Evolutionary conservation across 2,888 invertebrate species (phyloP).

Genomic region (Acronicta leporina): DNA sequence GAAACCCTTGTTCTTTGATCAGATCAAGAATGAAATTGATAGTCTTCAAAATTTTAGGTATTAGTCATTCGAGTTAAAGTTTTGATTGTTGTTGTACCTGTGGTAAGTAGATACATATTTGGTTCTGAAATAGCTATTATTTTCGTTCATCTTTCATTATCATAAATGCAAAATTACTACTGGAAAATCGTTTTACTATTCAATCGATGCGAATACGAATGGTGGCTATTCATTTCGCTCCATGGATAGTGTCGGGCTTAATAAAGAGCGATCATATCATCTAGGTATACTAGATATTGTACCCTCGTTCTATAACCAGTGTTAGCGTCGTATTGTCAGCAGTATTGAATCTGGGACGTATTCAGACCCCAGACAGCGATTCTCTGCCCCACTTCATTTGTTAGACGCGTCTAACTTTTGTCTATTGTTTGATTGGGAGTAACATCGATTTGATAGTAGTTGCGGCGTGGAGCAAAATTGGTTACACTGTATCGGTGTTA

Average conservation of each 20-base stretch:
- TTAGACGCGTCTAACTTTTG: slow-evolving; percentile 59
- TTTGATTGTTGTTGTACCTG: slow-evolving; percentile 36
- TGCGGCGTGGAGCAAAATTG: slow-evolving; percentile 40
- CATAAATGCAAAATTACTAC: slow-evolving; percentile 15
- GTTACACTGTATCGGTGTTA: slow-evolving; percentile 8
- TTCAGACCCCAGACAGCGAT: slow-evolving; percentile 52
- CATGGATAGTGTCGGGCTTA: slow-evolving; percentile 27
- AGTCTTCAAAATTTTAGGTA: slow-evolving; percentile 31
- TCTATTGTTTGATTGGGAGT: slow-evolving; percentile 54
- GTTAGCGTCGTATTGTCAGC: slow-evolving; percentile 37
- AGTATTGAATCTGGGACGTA: slow-evolving; percentile 47
- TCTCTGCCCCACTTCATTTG: slow-evolving; percentile 56
- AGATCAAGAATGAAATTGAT: slow-evolving; percentile 41
- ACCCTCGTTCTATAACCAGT: slow-evolving; percentile 30
- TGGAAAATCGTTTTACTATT: not conserved
- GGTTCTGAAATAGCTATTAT: slow-evolving; percentile 17
- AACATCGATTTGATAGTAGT: slow-evolving; percentile 54
- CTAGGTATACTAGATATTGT: slow-evolving; percentile 17
- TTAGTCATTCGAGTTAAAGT: slow-evolving; percentile 22
- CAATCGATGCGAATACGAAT: slow-evolving; percentile 19
- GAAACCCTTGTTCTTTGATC: slow-evolving; percentile 45
- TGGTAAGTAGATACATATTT: slow-evolving; percentile 29
- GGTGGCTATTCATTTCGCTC: slow-evolving; percentile 32
- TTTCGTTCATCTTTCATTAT: slow-evolving; percentile 25
- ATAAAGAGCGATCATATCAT: slow-evolving; percentile 38